Evolutionary conservation across 2,888 invertebrate genomes (phyloP), one percentile per base, ranked within the genome.

Genomic region (Octodonta nipae): DNA sequence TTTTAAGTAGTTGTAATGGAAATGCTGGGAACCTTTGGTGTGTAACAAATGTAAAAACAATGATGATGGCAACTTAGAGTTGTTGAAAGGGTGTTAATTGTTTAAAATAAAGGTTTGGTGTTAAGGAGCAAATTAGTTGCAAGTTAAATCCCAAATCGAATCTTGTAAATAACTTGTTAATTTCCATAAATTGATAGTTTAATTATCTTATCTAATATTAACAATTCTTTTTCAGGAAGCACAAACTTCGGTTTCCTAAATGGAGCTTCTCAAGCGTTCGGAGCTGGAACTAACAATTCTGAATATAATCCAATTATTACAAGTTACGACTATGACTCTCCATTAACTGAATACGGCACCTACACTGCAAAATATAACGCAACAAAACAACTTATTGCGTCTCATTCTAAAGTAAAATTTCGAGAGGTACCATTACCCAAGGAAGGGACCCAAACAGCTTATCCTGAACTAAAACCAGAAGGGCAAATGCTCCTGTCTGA

Each of bases 271-370:
- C n/a, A n/a, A n/a, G n/a, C n/a, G n/a, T n/a, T n/a, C n/a, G 22
- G 22, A 22, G 4, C 3, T 11, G 3, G 4, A 3, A n/a, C n/a
- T 3, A 2, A 2, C 22, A 4, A 11, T 50, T 39, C 56, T 61
- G n/a, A 58, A 54, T 41, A 33, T n/a, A 28, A 38, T 28, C 30
- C 40, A 15, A 36, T 34, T 24, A 56, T 59, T 12, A 61, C 59
- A 3, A 62, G 60, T 33, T 62, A 62, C 33, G 51, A 51, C 58
- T 93, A 89, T 53, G 87, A 91, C 56, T 82, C 89, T 1, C 89
- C 91, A 0, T 62, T 93, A 43, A 71, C 69, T 8, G 92, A 93
- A 61, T 79, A 84, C 32, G 92, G 92, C 1, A 88, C 91, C 63
- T 78, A 81, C 1, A 88, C 88, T 0, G 64, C 68, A 1, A 92